Evolutionary conservation across 2,888 invertebrate species (phyloP), one percentile per base, ranked within the genome.

Genomic region (Galeopsomyia nigrocyanea): DNA sequence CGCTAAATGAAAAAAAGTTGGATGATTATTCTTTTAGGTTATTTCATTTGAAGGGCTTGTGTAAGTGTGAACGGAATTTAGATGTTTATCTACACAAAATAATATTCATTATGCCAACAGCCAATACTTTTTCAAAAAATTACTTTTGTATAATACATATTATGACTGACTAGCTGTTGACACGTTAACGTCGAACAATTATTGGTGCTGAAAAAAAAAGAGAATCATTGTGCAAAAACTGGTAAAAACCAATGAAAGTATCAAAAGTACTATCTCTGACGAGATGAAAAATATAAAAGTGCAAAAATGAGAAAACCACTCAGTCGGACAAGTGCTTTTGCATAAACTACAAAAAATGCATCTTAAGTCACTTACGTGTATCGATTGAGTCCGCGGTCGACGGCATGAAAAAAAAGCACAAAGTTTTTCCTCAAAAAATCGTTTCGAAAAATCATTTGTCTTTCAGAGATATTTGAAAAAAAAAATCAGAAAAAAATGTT

Each of bases 1-100:
- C 90, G 91, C 93, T 92, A 90, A 80, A 87, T 86, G 86, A 78
- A 88, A 75, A 39, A 72, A 69, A 77, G 76, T 78, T 71, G 78
- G 85, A 79, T 75, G 86, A 88, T 89, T 89, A 88, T 88, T 82
- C n/a, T 7, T 77, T 78, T 63, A 60, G 70, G 75, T 78, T 72
- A 68, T 57, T 72, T 56, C 56, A 55, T 71, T 73, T 71, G 19
- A 68, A 5, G 67, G 62, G 66, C 72, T 73, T 61, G 75, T 80
- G 81, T 79, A 81, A 82, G 78, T 75, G 82, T 76, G 80, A 82
- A 79, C 69, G 77, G 76, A 63, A 39, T 5, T 39, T 39, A 39
- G 7, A 39, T 39, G 39, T 5, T 9, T 39, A 39, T 9, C 39
- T 39, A 39, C 39, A 39, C 39, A 7, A 39, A 39, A 39, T 39